Base-by-base conservation (phyloP, 2,797 vertebrate species). In the Hephaestus fuliginosus region DNA sequence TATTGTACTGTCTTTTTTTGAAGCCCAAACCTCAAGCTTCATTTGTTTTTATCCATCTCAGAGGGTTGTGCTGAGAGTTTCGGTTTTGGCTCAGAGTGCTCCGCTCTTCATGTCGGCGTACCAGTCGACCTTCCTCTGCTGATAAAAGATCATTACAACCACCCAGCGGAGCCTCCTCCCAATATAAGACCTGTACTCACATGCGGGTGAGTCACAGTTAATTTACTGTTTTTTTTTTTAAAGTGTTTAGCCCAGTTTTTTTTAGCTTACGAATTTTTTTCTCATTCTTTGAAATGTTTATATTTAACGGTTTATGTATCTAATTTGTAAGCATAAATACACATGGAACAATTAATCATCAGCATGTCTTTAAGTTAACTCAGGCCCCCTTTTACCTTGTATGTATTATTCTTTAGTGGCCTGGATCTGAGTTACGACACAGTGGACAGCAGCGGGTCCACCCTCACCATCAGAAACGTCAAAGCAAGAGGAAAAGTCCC, bases 81-180 rank as follows among this genome's bases (percentile, higher is more conserved):
- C 82, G 80, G 63, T 0, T 78, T 97, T 12, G 90, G 88, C n/a
- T 18, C 77, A 20, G 20, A 96, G 82, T 95, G 89, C 69, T 71
- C 93, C 86, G 83, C 93, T 70, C 87, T 96, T 85, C 92, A 78
- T 2, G 90, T 99, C 39, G 97, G 97, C 65, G 88, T 95, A 41
- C 97, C 95, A 5, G 98, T 99, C 84, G 85, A 60, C 87, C 96
- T 99, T 80, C 95, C 96, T 53, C 89, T 98, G 90, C 89, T 95
- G 49, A 76, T 98, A 22, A 94, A 93, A 72, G 98, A 99, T 93
- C 92, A 84, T 72, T 97, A 96, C 90, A 93, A 93, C 57, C 95
- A 99, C 85, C n/a, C 91, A 6, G 93, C 94, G 5, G 66, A 57
- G 43, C 90, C 96, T 11, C 85, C 93, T 41, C 44, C 83, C 70